Conservation (phyloP, 2,797 vertebrate species). For the Alcedo atthis region DNA sequence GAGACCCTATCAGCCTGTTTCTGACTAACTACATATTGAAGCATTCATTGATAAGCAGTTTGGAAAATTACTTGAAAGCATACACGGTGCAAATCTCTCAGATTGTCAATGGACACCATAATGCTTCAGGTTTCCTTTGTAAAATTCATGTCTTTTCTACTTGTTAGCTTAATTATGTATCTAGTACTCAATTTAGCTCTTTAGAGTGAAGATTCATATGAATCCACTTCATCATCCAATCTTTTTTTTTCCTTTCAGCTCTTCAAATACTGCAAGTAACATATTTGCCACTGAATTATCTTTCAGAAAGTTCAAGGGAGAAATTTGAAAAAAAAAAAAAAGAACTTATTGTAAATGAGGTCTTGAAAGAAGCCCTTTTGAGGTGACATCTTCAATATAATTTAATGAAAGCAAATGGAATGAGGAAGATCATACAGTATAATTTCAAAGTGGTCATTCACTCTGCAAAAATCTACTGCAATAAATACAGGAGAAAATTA, state of each 20-base stretch:
- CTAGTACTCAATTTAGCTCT: constrained; percentile 10
- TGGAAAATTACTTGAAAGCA: constrained; percentile 49
- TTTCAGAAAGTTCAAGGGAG: background rate
- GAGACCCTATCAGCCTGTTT: background rate
- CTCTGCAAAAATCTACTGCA: background rate
- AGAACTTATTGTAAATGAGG: background rate
- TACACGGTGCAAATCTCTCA: background rate
- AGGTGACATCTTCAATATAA: background rate
- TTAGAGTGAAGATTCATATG: background rate
- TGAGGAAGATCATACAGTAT: background rate
- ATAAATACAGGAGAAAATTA: background rate
- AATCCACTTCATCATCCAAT: constrained; percentile 29
- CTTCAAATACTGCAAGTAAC: constrained; percentile 19
- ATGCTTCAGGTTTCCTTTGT: background rate
- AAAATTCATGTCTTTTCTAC: background rate
- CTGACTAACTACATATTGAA: constrained; percentile 33
- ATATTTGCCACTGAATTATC: constrained; percentile 19
- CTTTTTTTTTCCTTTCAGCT: background rate
- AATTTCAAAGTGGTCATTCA: background rate
- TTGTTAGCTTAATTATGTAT: constrained; percentile 10
- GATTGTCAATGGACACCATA: background rate
- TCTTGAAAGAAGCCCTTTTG: background rate
- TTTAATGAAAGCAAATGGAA: constrained; percentile 10
- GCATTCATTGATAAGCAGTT: constrained; percentile 19
- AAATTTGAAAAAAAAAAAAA: background rate